Evolutionary conservation across 1,140 invertebrate genomes (phyloP).

Genomic region (Leguminivora glycinivorella): DNA sequence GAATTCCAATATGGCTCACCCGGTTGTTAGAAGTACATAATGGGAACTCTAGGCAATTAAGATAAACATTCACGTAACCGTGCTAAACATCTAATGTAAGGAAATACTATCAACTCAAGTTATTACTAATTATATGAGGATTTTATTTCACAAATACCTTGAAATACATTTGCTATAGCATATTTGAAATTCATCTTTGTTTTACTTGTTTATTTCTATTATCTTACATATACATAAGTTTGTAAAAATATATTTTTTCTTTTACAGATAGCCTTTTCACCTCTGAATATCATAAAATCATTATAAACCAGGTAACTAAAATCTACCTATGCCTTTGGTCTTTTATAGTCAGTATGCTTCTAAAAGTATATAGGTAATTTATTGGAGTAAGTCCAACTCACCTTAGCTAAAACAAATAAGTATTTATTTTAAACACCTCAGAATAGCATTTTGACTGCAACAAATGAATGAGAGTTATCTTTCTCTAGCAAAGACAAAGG

Average conservation of each 20-base stretch:
- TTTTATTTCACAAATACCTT: not conserved
- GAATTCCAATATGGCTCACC: constrained; percentile 64
- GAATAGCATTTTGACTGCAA: not conserved
- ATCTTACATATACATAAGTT: no score
- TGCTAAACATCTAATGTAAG: not conserved
- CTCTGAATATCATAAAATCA: constrained; percentile 17
- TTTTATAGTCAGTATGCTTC: not conserved
- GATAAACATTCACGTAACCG: constrained; percentile 23
- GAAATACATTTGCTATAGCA: not conserved
- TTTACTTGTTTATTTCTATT: not conserved
- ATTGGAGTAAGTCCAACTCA: no score
- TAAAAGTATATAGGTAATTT: no score
- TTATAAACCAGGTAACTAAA: constrained; percentile 31
- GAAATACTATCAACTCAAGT: not conserved
- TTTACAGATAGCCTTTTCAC: constrained; percentile 19
- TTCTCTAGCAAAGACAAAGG: no score
- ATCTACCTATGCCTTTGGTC: no score
- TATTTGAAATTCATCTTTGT: not conserved
- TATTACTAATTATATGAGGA: not conserved
- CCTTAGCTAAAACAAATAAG: no score
- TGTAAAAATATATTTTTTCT: constrained; percentile 21
- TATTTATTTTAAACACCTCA: no score
- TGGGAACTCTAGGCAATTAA: constrained; percentile 14
- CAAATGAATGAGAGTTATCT: not conserved
- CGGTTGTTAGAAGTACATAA: constrained; percentile 14